Evolutionary conservation across 2,797 vertebrate genomes (phyloP).

Genomic region (Crenuchus spilurus): DNA sequence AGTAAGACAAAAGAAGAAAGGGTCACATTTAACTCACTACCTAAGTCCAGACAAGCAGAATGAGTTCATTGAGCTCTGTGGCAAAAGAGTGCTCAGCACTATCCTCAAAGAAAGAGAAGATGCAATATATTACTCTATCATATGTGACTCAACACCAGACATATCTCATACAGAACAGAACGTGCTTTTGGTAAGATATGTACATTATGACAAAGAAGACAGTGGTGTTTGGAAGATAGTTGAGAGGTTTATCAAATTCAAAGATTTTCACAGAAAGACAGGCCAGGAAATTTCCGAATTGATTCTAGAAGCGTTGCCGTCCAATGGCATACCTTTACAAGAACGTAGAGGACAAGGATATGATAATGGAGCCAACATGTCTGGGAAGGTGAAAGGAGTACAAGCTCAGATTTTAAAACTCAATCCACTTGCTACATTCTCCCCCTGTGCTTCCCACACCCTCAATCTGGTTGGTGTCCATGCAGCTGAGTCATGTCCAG

Average conservation of each 20-base stretch:
- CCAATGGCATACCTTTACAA: neutral
- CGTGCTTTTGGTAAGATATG: slow-evolving; percentile 47
- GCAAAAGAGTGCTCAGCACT: slow-evolving; percentile 35
- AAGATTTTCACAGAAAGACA: slow-evolving; percentile 37
- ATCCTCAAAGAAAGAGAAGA: slow-evolving; percentile 36
- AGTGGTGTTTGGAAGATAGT: slow-evolving; percentile 41
- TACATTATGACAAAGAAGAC: slow-evolving; percentile 36
- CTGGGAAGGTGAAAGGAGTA: slow-evolving; percentile 36
- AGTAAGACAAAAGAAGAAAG: slow-evolving; percentile 41
- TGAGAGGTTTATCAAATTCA: slow-evolving; percentile 37
- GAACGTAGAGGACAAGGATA: slow-evolving; percentile 31
- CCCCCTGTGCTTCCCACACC: slow-evolving; percentile 33
- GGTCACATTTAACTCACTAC: slow-evolving; percentile 38
- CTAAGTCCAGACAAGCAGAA: slow-evolving; percentile 43
- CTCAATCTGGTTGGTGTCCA: slow-evolving; percentile 24
- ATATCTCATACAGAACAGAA: slow-evolving; percentile 39
- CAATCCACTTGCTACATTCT: slow-evolving; percentile 1
- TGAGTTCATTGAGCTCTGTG: slow-evolving; percentile 39
- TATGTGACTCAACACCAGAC: slow-evolving; percentile 32
- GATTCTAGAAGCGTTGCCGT: neutral
- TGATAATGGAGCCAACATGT: slow-evolving; percentile 36
- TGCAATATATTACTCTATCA: slow-evolving; percentile 45
- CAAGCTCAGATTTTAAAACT: slow-evolving; percentile 37
- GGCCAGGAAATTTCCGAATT: slow-evolving; percentile 27
- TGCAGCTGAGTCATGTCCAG: slow-evolving; percentile 5